Evolutionary conservation across 1,140 invertebrate genomes (phyloP), one percentile per base, ranked within the genome.

Genomic region (Lineus longissimus): DNA sequence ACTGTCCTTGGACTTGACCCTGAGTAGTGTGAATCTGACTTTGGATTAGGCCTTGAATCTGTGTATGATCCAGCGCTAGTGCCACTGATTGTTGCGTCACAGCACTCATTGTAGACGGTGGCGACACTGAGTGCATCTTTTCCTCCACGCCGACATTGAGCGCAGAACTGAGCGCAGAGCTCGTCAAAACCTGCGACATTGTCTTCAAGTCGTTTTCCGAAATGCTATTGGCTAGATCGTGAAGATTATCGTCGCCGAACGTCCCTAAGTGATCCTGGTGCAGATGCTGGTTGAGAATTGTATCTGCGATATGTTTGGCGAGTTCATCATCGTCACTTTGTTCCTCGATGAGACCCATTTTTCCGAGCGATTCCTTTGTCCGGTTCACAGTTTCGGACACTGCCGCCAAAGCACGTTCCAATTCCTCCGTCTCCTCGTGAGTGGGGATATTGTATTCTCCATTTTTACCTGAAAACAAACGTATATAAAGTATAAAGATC

Each of bases 321-420:
- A 74, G 64, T 22, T 72, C 70, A 17, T 75, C 73, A 51, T 70
- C 65, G 58, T 67, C 30, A 17, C 22, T 11, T 23, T 59, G 17
- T 4, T 22, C 54, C n/a, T 65, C 54, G 41, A 68, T 60, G 30
- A 58, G 30, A 13, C 60, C 58, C 76, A 89, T 85, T 79, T 89
- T 88, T 75, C 89, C 88, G 69, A 90, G 79, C 64, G 87, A 89
- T 86, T 74, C 70, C 57, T 62, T 56, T 27, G 47, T 25, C 17
- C 25, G 25, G 56, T 65, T 68, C 43, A 73, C 64, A 56, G 72
- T 67, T 62, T 75, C 71, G 15, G 70, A 73, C 47, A 92, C 91
- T 19, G 89, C 90, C 70, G 92, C 91, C 47, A 93, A 78, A 9
- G 90, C 91, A 55, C 91, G 86, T 77, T 92, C 90, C 69, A 93